These are phyloP conservation scores for Drosophila asahinai DNA, from an alignment of 1,140 invertebrate genomes.

Conservation along the genomic window DNA sequence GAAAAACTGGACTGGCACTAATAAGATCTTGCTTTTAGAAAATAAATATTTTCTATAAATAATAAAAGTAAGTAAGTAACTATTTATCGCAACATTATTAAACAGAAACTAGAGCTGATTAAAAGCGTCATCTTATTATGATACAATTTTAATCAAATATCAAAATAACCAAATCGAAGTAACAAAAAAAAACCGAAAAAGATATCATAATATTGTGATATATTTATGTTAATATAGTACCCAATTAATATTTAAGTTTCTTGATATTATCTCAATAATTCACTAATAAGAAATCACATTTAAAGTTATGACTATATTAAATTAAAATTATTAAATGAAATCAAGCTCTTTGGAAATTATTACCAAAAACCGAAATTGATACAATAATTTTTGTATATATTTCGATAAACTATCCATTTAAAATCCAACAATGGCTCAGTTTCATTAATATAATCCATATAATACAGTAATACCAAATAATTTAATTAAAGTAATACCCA, in stretches of 20 bases:
- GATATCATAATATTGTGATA: too few species aligned
- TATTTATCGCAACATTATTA: too few species aligned
- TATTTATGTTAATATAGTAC: not conserved
- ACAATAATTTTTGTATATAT: not conserved
- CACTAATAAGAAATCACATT: not conserved
- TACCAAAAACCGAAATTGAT: not conserved
- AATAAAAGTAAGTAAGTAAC: too few species aligned
- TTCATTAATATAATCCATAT: not conserved
- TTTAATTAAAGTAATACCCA: not conserved
- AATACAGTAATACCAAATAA: not conserved
- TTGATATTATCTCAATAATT: not conserved
- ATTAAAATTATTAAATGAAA: not conserved
- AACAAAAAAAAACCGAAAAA: too few species aligned
- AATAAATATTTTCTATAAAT: too few species aligned
- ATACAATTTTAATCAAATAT: too few species aligned
- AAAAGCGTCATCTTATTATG: too few species aligned
- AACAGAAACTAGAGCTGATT: too few species aligned
- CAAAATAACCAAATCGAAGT: too few species aligned
- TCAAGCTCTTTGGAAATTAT: not conserved
- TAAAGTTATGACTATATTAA: slow-evolving; percentile 4
- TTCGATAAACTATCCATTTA: slow-evolving; percentile 2
- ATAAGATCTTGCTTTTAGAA: too few species aligned
- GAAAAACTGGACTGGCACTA: too few species aligned
- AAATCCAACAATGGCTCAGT: not conserved
- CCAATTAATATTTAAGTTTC: too few species aligned